Conservation (phyloP, 2,888 invertebrate genomes). For the Apodemia zela region DNA sequence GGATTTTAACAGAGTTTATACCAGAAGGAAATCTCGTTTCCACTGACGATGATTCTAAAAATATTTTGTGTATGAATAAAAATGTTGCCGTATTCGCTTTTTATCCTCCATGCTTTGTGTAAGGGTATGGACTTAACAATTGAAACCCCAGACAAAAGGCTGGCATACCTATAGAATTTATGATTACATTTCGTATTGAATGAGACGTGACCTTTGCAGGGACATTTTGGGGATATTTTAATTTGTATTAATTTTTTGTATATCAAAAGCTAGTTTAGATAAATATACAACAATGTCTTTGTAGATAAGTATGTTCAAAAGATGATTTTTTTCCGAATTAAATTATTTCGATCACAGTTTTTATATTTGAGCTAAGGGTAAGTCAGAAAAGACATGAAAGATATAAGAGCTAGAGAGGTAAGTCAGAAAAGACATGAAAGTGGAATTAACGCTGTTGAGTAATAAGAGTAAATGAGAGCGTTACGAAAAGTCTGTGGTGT, state of each 20-base stretch:
- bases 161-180: conserved; percentile 10
- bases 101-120: conserved; percentile 8
- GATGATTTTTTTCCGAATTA: too few species aligned
- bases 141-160: conserved; percentile 11
- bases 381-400: too few species aligned
- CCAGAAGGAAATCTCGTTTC: conserved; percentile 32
- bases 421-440: too few species aligned
- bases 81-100: conserved; percentile 7
- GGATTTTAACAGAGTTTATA: conserved; percentile 31
- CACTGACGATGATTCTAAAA: conserved; percentile 27
- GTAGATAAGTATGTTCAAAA: too few species aligned
- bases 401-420: too few species aligned
- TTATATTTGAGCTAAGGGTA: too few species aligned
- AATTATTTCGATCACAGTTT: too few species aligned
- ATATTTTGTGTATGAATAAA: conserved; percentile 20
- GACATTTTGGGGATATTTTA: conserved; percentile 8
- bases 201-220: conserved; percentile 11
- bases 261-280: background rate
- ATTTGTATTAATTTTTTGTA: background rate
- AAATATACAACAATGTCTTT: too few species aligned
- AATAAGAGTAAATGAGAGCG: too few species aligned
- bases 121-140: conserved; percentile 13
- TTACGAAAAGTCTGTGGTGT: too few species aligned
- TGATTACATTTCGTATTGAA: conserved; percentile 13
- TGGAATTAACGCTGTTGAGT: too few species aligned